Conservation (phyloP, 2,797 vertebrate species). For the Megalops cyprinoides region DNA sequence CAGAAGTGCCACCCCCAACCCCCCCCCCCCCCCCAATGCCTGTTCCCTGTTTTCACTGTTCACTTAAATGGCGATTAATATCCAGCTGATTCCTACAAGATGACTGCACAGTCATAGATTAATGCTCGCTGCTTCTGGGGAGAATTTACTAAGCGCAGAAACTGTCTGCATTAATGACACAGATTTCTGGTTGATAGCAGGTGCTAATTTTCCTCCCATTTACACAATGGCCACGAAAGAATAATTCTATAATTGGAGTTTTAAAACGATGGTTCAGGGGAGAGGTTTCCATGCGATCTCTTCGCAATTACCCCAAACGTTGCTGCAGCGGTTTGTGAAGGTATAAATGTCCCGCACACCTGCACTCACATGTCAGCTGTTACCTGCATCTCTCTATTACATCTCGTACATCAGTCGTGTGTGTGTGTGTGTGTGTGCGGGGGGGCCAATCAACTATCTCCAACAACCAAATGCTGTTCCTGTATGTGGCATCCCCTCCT, state of each 20-base stretch:
- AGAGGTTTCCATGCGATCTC: not conserved
- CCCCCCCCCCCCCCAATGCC: conserved; percentile 48
- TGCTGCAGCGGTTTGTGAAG: not conserved
- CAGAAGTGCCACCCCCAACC: too few species aligned
- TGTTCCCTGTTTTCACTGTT: not conserved
- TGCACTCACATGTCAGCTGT: not conserved
- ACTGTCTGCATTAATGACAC: conserved; percentile 52
- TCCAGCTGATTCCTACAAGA: conserved; percentile 51
- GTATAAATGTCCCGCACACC: not conserved
- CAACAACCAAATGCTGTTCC: too few species aligned
- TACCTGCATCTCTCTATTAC: not conserved
- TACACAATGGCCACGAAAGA: not conserved
- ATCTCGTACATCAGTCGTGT: conserved; percentile 32
- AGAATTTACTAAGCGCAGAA: conserved; percentile 54
- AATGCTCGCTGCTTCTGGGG: not conserved
- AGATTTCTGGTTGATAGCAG: conserved; percentile 59
- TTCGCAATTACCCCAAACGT: not conserved
- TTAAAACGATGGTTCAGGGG: not conserved
- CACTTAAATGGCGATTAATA: conserved; percentile 48
- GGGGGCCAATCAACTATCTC: too few species aligned
- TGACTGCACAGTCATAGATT: not conserved
- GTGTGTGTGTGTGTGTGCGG: not conserved
- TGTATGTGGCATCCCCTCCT: too few species aligned
- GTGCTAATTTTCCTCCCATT: conserved; percentile 48
- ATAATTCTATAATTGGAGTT: conserved; percentile 9